Base-by-base conservation (phyloP, 2,113 vertebrate species). In the Tor tambroides region DNA sequence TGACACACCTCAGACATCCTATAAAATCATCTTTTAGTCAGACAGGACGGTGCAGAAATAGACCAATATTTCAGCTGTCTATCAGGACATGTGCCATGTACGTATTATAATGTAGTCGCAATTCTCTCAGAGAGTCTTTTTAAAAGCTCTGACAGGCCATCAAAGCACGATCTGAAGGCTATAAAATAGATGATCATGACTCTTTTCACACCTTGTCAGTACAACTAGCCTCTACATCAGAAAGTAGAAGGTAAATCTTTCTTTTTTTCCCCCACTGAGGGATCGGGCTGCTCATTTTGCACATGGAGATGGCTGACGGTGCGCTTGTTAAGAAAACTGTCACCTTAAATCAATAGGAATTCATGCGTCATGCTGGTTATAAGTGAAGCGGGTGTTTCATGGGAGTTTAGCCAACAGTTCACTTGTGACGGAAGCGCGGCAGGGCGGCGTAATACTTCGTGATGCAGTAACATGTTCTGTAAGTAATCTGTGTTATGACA, bases 321-420 rank as follows among this genome's bases (percentile, higher is more conserved):
- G 30, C 49, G 72, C 81, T 30, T 23, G 38, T 76, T 88, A 61
- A 84, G 78, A 77, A 92, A 91, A 63, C 82, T 77, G 80, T 79
- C 77, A 76, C 6, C 77, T 84, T 28, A 82, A 69, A 86, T 89
- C 80, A 54, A 84, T 83, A 85, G 59, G 38, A 74, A 77, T 76
- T 86, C 87, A 80, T 85, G 86, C 88, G 28, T 56, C 6, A 17
- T 59, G 89, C 86, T 87, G 61, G 69, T 49, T 88, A 85, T 74
- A 51, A 76, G 63, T 85, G 80, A 71, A 78, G 76, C 56, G 84
- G 76, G 78, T 26, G 46, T 74, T 79, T 87, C 32, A 63, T 35
- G 75, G 89, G 75, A 74, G 76, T 80, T 85, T 49, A 49, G 30
- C 32, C 76, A 81, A 83, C 51, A 72, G 86, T 8, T 51, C 21